Conservation (phyloP, 1,140 invertebrate genomes). For the Dinothrombium tinctorium region DNA sequence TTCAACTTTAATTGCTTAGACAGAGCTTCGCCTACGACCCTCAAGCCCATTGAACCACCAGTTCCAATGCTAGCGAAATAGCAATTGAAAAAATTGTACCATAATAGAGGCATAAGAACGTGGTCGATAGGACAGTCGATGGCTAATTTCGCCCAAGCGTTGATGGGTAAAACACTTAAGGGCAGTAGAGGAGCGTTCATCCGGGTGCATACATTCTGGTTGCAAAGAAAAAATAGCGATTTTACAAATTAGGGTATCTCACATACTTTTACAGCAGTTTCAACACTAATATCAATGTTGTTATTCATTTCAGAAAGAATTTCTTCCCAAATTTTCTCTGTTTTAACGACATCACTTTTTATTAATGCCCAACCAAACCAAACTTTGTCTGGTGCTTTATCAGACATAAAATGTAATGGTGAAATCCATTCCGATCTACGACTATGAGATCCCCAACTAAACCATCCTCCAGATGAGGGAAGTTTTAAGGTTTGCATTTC, state of each 20-base stretch:
- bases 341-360: slow-evolving; percentile 5
- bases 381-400: slow-evolving; percentile 1
- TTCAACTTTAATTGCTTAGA: slow-evolving; percentile 2
- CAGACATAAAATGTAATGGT: slow-evolving; percentile 6
- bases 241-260: too few relatives aligned
- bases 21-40: background rate
- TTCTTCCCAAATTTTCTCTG: slow-evolving; percentile 11
- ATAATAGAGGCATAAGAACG: slow-evolving; percentile 7
- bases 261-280: slow-evolving; percentile 1
- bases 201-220: slow-evolving; percentile 2
- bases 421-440: slow-evolving; percentile 8
- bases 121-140: slow-evolving; percentile 1
- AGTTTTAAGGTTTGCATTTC: slow-evolving; percentile 1
- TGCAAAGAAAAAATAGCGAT: too few relatives aligned
- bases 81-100: slow-evolving; percentile 8
- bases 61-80: slow-evolving; percentile 7
- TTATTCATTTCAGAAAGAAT: slow-evolving; percentile 6
- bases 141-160: slow-evolving; percentile 6
- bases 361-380: slow-evolving; percentile 4
- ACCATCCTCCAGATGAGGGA: background rate
- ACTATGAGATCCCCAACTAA: background rate
- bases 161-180: slow-evolving; percentile 8
- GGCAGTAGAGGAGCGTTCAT: slow-evolving; percentile 1
- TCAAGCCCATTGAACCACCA: slow-evolving; percentile 6
- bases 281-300: slow-evolving; percentile 1